Percentiles rank a stretch among this genome's conserved stretches.
Evolutionary conservation across 2,797 vertebrate genomes (phyloP).

Genomic region (Naso thynnoides): DNA sequence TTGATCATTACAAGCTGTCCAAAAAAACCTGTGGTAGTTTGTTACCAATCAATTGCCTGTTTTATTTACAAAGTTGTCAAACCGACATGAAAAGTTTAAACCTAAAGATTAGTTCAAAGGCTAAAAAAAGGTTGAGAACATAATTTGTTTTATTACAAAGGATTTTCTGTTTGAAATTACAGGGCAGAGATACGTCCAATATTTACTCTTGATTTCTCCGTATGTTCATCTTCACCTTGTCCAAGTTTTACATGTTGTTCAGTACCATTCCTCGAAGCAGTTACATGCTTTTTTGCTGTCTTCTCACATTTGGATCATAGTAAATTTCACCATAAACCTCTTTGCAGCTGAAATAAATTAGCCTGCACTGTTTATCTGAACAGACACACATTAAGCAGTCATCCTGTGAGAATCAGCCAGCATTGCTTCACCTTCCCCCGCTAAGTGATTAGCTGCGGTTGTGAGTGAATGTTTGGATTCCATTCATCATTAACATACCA

Average conservation of each 20-base stretch:
- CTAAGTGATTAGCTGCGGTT: conserved; percentile 36
- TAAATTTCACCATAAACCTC: not conserved
- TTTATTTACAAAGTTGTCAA: not conserved
- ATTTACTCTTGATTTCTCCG: not conserved
- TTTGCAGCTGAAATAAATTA: not conserved
- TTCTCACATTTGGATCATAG: not conserved
- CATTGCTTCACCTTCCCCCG: not conserved
- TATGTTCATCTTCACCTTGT: not conserved
- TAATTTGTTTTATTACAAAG: not conserved
- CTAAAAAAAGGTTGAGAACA: not conserved
- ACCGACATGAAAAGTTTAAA: not conserved
- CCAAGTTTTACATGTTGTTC: not conserved
- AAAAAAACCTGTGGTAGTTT: no score
- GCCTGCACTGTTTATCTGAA: conserved; percentile 15
- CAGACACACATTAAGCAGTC: conserved; percentile 17
- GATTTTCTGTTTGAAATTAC: not conserved
- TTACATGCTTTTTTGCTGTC: not conserved
- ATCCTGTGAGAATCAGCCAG: conserved; percentile 32
- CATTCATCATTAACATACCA: conserved; percentile 55
- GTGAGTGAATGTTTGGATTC: conserved; percentile 42
- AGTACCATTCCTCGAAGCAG: not conserved
- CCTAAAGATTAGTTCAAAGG: not conserved
- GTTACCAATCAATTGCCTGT: not conserved
- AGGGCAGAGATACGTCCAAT: not conserved
- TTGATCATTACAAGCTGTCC: conserved; percentile 10